These are phyloP conservation scores for Lithophane leautieri DNA, from an alignment of 2,888 invertebrate genomes.

Conservation along the genomic window DNA sequence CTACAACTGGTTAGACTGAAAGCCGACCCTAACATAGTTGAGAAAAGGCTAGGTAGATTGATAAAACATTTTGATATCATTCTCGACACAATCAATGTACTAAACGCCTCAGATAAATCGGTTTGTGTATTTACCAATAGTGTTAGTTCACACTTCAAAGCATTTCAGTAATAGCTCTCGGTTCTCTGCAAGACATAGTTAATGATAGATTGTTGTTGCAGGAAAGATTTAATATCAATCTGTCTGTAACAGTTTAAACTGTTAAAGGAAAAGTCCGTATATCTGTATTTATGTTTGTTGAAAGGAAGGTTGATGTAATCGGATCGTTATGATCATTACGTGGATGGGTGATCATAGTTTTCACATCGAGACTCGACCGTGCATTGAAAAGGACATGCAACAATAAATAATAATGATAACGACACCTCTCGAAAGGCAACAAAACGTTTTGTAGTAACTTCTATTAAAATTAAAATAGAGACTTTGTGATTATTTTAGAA, in stretches of 20 bases:
- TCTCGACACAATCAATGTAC: neutral
- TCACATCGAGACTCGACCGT: neutral
- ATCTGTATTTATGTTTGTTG: neutral
- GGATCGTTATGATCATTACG: neutral
- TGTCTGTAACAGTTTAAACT: neutral
- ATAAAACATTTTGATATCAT: neutral
- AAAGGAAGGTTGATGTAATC: neutral
- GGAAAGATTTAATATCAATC: constrained; percentile 15
- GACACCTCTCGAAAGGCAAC: neutral
- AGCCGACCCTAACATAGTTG: too few relatives aligned
- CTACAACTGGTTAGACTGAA: too few relatives aligned
- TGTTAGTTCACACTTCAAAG: constrained; percentile 17
- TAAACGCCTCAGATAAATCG: constrained; percentile 19
- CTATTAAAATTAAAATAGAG: neutral
- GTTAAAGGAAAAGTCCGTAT: neutral
- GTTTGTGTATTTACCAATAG: constrained; percentile 15
- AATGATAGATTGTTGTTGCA: constrained; percentile 24
- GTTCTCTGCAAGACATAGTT: constrained; percentile 17
- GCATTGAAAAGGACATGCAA: neutral
- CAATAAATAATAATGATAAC: neutral
- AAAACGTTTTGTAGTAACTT: neutral
- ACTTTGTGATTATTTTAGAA: neutral
- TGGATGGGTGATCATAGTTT: too few relatives aligned
- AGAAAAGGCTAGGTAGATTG: too few relatives aligned
- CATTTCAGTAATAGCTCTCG: constrained; percentile 8